A percentile compares a stretch with the other conserved stretches of the same genome.
Conservation (phyloP, 1,140 invertebrate genomes). For the Muscidifurax raptorellus region DNA sequence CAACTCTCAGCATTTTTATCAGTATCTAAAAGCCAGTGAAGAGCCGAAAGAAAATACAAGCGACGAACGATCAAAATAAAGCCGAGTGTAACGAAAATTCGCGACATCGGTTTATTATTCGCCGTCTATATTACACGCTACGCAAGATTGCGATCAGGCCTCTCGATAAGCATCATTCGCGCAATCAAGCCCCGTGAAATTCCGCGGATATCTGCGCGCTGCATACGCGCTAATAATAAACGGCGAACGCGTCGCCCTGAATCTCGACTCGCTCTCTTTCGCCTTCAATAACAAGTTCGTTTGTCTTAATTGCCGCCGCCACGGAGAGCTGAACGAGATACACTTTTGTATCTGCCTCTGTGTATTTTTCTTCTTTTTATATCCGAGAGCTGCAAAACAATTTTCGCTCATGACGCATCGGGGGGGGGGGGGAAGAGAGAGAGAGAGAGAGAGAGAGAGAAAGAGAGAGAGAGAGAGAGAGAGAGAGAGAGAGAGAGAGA, state of each 20-base stretch:
- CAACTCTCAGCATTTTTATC: no score
- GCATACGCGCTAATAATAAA: conserved; percentile 20
- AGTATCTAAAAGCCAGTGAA: no score
- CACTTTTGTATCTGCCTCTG: background rate
- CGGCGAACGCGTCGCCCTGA: background rate
- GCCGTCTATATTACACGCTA: no score
- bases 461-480: no score
- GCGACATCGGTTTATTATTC: background rate
- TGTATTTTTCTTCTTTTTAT: conserved; percentile 17
- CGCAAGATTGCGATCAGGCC: no score
- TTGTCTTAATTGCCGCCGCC: conserved; percentile 17
- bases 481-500: no score
- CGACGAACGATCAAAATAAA: no score
- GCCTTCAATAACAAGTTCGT: conserved; percentile 36
- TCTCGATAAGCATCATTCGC: background rate
- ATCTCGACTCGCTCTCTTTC: conserved; percentile 12
- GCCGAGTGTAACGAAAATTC: no score
- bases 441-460: no score
- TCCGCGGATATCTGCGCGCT: background rate
- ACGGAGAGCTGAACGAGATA: background rate
- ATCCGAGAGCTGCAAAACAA: background rate
- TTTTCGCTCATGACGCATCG: background rate
- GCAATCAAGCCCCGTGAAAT: conserved; percentile 1
- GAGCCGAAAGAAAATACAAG: no score
- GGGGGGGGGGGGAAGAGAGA: no score